Conservation (phyloP, 2,113 vertebrate genomes). For the Camelus bactrianus region DNA sequence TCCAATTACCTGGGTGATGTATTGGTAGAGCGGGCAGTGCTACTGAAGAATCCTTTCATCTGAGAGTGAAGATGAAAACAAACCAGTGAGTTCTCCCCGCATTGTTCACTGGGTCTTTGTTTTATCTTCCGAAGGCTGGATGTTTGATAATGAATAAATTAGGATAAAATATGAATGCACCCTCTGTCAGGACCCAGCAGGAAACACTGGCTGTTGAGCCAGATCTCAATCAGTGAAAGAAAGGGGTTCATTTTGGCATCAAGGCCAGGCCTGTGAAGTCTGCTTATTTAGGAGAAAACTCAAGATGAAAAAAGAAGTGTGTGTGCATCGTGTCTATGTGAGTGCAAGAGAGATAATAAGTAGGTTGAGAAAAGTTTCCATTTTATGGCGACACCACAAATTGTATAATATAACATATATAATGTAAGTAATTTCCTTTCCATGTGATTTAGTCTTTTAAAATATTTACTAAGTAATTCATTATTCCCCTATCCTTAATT, state of each 20-base stretch:
- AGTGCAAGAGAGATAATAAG: background rate
- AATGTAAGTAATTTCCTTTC: background rate
- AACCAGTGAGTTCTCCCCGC: slow-evolving; percentile 7
- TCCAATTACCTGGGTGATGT: slow-evolving; percentile 77
- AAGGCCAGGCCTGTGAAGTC: slow-evolving; percentile 66
- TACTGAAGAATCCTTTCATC: slow-evolving; percentile 74
- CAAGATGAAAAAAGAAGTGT: slow-evolving; percentile 53
- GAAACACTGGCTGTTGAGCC: slow-evolving; percentile 70
- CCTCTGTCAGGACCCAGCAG: slow-evolving; percentile 76
- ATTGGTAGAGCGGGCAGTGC: background rate
- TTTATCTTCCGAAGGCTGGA: slow-evolving; percentile 78
- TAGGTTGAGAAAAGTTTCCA: background rate
- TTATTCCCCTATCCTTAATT: background rate
- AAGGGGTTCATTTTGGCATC: slow-evolving; percentile 70
- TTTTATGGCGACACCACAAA: background rate
- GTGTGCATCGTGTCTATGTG: background rate
- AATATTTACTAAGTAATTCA: background rate
- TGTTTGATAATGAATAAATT: slow-evolving; percentile 82
- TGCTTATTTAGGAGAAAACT: slow-evolving; percentile 61
- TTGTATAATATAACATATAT: background rate
- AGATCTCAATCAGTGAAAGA: slow-evolving; percentile 78
- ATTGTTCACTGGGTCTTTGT: slow-evolving; percentile 73
- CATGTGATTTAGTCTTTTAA: background rate
- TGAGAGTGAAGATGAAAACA: slow-evolving; percentile 66
- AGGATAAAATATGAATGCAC: slow-evolving; percentile 79